Base-by-base conservation (phyloP, 2,113 vertebrate species). In the Neoarius graeffei region DNA sequence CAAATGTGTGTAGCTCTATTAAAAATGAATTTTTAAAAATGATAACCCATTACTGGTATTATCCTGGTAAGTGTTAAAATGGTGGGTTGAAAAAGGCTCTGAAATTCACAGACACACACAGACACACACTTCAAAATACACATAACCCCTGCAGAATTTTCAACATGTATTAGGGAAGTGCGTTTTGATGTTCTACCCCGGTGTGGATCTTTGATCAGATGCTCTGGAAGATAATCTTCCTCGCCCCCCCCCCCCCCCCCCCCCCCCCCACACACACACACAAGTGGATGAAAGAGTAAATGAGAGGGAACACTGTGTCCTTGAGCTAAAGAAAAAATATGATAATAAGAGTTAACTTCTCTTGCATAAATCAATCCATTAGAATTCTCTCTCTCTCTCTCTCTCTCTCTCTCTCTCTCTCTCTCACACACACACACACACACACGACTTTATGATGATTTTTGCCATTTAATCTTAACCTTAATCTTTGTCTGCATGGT, bases 321-420 rank as follows among this genome's bases (percentile, higher is more conserved):
- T 88, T 82, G 77, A 88, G 87, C 85, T 79, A 90, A 83, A 77
- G 52, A 35, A 82, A 57, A 76, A 85, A 62, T 74, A 88, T 81
- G 74, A 85, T 90, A 81, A 88, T 90, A 73, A 85, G 76, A 86
- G 85, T 87, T 86, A 90, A 89, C 89, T 88, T 82, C 67, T 76
- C 82, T 81, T 69, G 84, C 76, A 85, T 87, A 84, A 90, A 76
- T 85, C 67, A 69, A 86, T 59, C 64, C 82, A 89, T 85, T 87
- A 35, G 19, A 69, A 88, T 74, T 84, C 30, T 30, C 30, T 30
- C 30, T 30, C 30, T 30, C 30, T 30, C 30, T 30, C 30, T 30
- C 30, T 30, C 30, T 42, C 35, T 42, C 35, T 42, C 35, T 42
- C 35, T 42, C 35, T 42, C 35, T 42, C 35, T 42, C 35, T 42